Evolutionary conservation across 1,140 invertebrate genomes (phyloP), one percentile per base, ranked within the genome.

Genomic region (Drosophila simulans): DNA sequence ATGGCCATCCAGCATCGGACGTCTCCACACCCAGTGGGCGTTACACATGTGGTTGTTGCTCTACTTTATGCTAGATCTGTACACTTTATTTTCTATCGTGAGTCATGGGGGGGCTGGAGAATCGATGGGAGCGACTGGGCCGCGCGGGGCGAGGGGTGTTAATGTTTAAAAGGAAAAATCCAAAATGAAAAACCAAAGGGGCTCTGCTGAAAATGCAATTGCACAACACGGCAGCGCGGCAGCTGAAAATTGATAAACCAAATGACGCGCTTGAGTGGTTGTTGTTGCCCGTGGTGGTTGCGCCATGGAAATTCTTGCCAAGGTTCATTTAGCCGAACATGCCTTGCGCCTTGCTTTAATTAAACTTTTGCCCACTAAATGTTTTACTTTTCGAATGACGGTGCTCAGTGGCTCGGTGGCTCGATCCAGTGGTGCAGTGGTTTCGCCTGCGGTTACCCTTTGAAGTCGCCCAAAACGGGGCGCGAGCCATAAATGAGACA

Each of bases 21-120:
- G 68, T 71, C 64, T 75, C 76, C 81, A 80, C 81, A 84, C 81
- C 81, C 77, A 77, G 81, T 84, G 81, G 81, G 81, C 81, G 81
- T 84, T 73, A 22, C 76, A 70, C 64, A 70, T 57, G 43, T 46
- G 42, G 39, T 37, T 13, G 62, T 35, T 73, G 74, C 75, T 79
- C 80, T 22, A 83, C 57, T 63, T 82, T 72, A 13, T 17, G 48
- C 27, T 34, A 34, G n/a, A 43, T 42, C 31, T 17, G 4, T 13
- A 13, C 13, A 13, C 11, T 13, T 13, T 12, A 12, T 12, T 42
- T 51, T 63, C 37, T 31, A 31, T 52, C 20, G 35, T 68, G 78
- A 80, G 64, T 73, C 73, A 82, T 73, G 65, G 58, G 62, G 64
- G 62, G 59, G 65, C 56, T 25, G 60, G 59, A 52, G 60, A 37